These are phyloP conservation scores for Xanthia icteritia DNA, from an alignment of 2,888 invertebrate species.

Conservation along the genomic window DNA sequence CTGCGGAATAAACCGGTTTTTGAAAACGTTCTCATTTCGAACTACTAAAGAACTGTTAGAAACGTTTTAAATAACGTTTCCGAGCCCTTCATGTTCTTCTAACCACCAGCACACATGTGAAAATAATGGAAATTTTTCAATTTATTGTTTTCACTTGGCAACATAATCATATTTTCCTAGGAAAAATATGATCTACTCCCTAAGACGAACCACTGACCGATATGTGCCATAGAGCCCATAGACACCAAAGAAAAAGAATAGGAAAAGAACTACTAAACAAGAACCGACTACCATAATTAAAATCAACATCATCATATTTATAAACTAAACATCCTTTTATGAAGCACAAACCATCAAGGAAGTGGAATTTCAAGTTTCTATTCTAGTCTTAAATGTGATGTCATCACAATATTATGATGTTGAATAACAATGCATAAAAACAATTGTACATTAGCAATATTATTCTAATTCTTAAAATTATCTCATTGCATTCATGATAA, in stretches of 20 bases:
- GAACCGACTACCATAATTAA: neutral
- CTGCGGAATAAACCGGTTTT: no score
- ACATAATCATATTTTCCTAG: no score
- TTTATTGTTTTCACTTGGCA: no score
- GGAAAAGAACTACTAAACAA: neutral
- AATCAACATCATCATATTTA: neutral
- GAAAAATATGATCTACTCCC: neutral
- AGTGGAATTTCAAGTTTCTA: slow-evolving; percentile 19
- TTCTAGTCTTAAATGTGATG: slow-evolving; percentile 3
- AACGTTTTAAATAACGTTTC: no score
- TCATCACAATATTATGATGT: slow-evolving; percentile 11
- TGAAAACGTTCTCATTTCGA: no score
- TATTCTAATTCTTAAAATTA: neutral
- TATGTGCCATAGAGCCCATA: neutral
- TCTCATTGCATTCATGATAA: neutral
- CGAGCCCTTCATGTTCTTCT: no score
- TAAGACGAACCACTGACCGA: no score
- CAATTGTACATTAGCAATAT: neutral
- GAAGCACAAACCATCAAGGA: slow-evolving; percentile 4
- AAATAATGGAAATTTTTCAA: no score
- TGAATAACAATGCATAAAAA: slow-evolving; percentile 21
- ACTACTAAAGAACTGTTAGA: no score
- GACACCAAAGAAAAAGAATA: neutral
- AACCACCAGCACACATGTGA: no score
- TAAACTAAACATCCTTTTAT: neutral